A percentile compares a stretch with the other conserved stretches of the same genome.
Evolutionary conservation across 2,113 vertebrate genomes (phyloP).

Genomic region (Irena cyanogastra): DNA sequence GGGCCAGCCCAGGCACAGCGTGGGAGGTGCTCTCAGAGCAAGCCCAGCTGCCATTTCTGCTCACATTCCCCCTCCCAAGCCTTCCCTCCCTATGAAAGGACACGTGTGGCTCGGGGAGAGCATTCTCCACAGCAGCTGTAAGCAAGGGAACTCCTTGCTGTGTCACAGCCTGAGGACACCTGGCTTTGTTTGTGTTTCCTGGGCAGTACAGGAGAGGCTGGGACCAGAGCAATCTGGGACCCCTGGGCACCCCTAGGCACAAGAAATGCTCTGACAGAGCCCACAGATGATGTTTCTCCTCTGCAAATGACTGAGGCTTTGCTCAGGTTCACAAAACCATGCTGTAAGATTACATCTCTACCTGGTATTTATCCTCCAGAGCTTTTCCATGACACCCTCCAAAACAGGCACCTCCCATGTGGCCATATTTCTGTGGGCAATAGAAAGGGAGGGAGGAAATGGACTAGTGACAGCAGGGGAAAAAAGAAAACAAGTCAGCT

Average conservation of each 20-base stretch:
- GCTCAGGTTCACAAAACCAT: not conserved
- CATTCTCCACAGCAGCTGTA: not conserved
- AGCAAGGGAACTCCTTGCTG: not conserved
- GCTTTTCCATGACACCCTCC: not conserved
- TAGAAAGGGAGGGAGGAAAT: not conserved
- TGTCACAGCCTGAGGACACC: not conserved
- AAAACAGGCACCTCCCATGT: accelerated
- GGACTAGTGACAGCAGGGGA: not conserved
- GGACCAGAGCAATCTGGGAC: not conserved
- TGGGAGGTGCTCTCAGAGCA: not conserved
- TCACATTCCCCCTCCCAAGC: not conserved
- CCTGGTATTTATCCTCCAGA: not conserved
- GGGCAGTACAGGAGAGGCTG: accelerated
- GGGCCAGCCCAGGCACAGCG: not conserved
- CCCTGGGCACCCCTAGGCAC: not conserved
- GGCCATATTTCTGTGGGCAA: not conserved
- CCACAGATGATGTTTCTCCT: not conserved
- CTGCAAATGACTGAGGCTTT: not conserved
- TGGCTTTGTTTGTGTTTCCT: not conserved
- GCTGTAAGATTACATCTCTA: not conserved
- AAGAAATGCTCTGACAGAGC: not conserved
- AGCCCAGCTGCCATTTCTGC: not conserved
- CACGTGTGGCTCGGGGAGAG: not conserved
- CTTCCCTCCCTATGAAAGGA: not conserved
- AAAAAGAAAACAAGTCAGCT: not conserved